Base-by-base conservation (phyloP, 2,113 vertebrate genomes). In the Phaethon lepturus region DNA sequence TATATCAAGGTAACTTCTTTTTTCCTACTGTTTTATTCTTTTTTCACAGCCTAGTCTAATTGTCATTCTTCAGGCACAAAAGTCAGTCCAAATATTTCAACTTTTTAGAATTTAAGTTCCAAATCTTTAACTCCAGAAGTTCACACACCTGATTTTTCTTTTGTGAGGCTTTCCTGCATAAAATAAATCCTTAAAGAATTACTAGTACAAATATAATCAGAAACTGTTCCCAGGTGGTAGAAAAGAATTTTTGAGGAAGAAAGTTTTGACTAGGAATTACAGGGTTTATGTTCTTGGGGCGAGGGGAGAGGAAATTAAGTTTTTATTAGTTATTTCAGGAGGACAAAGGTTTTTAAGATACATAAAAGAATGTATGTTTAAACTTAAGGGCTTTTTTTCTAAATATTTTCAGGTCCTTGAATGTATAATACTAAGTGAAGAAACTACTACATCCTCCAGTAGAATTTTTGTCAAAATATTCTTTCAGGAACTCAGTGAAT, bases 381-480 rank as follows among this genome's bases (percentile, higher is more conserved):
- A 81, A 42, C 17, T 58, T 42, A 49, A 60, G 2, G 2, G 0
- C 38, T 15, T 60, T 60, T 86, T 73, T 76, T 81, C 33, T 73
- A 42, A 79, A 82, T 76, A 84, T 95, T 92, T 97, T 95, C 72
- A 99, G 99, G 99, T 99, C 69, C 98, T 99, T 88, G 99, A 99
- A 97, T 99, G 99, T 58, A 98, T 99, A 97, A 98, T 97, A 93
- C 98, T 99, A 95, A 99, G 99, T 88, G 99, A 99, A 98, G 99
- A 99, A 97, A 99, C 99, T 7, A 99, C 99, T 5, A 99, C 99
- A 1, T 99, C 99, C 1, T 99, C 99, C 78, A 99, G 99, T 77
- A 99, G 99, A 95, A 99, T 99, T 95, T 99, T 99, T 98, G 99
- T 99, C 31, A 99, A 99, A 98, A 99, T 99, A 96, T 99, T 99